phyloP scores from a whole-genome alignment of 2,113 vertebrate genomes.

The Steatornis caripensis region DNA sequence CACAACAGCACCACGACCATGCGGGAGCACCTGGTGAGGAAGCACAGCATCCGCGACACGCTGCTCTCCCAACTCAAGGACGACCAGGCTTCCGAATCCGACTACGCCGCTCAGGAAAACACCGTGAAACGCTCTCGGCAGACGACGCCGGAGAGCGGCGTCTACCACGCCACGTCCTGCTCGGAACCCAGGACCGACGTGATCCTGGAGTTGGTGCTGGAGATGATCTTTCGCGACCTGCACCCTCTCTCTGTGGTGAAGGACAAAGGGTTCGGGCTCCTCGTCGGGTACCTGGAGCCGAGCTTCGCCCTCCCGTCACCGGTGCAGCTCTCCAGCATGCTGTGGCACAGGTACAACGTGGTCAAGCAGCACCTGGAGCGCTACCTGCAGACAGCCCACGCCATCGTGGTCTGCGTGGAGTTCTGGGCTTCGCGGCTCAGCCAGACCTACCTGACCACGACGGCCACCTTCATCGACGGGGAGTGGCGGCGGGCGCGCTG shows the following conservation, averaged over 20 bases:
- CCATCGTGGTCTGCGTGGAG: constrained; percentile 50
- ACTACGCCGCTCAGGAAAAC: neutral
- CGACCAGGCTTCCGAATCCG: constrained; percentile 18
- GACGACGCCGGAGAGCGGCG: neutral
- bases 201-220: constrained; percentile 61
- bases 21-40: constrained; percentile 71
- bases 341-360: constrained; percentile 58
- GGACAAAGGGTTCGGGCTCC: constrained; percentile 65
- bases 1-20: constrained; percentile 73
- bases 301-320: constrained; percentile 37
- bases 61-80: constrained; percentile 49
- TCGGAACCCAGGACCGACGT: constrained; percentile 22
- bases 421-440: constrained; percentile 44
- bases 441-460: constrained; percentile 45
- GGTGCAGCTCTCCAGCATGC: constrained; percentile 40
- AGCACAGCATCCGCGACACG: constrained; percentile 64
- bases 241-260: constrained; percentile 69
- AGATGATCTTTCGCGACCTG: constrained; percentile 69
- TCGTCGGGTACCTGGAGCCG: constrained; percentile 67
- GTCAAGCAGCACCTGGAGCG: constrained; percentile 60
- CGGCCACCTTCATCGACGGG: constrained; percentile 60
- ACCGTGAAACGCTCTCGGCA: neutral
- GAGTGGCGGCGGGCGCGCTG: constrained; percentile 65
- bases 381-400: constrained; percentile 37
- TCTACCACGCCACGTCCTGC: no score